phyloP scores from a whole-genome alignment of 2,888 invertebrate species.

The Zele albiditarsus region DNA sequence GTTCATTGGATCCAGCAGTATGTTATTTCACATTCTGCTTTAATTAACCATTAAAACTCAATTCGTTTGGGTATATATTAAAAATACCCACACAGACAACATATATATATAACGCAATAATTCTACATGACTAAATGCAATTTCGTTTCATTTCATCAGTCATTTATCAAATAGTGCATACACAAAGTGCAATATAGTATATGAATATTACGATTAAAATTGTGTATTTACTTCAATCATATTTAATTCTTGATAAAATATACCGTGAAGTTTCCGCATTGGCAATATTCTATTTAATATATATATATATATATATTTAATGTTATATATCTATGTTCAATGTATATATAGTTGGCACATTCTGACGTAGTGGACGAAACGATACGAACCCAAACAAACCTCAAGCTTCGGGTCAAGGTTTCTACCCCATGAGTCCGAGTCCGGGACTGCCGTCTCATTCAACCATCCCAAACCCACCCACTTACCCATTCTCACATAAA shows the following conservation, averaged over 20 bases:
- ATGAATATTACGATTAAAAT: neutral
- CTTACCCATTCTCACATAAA: slow-evolving; percentile 39
- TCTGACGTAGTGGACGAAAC: slow-evolving; percentile 45
- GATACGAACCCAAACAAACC: slow-evolving; percentile 65
- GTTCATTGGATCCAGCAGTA: neutral
- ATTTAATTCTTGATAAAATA: neutral
- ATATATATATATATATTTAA: neutral
- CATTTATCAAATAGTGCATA: too few species aligned
- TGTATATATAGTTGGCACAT: slow-evolving; percentile 16
- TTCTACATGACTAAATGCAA: too few species aligned
- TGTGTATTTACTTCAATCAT: neutral
- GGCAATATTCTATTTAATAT: neutral
- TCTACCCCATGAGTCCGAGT: slow-evolving; percentile 55
- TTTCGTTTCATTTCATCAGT: too few species aligned
- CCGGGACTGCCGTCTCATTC: slow-evolving; percentile 59
- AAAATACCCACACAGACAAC: neutral
- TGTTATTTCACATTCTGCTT: slow-evolving; percentile 16
- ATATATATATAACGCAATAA: neutral
- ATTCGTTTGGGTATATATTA: slow-evolving; percentile 26
- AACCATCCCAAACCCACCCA: slow-evolving; percentile 49
- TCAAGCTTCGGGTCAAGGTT: slow-evolving; percentile 65
- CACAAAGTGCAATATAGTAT: too few species aligned
- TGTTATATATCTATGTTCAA: neutral
- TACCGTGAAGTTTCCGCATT: slow-evolving; percentile 23
- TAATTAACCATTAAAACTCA: slow-evolving; percentile 38